phyloP scores from a whole-genome alignment of 2,113 vertebrate genomes.

The Epinephelus lanceolatus region DNA sequence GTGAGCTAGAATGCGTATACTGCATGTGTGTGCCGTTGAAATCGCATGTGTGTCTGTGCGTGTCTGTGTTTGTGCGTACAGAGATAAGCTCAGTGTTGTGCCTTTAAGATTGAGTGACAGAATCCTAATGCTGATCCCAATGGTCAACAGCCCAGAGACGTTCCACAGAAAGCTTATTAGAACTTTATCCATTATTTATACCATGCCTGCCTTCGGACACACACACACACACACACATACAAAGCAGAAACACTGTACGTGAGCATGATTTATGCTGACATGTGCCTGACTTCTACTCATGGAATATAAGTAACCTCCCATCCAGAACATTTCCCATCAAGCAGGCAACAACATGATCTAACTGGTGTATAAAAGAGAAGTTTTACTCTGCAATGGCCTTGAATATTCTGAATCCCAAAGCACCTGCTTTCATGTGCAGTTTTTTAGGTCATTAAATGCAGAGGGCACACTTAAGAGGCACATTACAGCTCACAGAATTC shows the following conservation, averaged over 20 bases:
- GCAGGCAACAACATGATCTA: neutral
- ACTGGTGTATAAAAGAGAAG: neutral
- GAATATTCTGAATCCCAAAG: neutral
- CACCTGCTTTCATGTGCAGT: neutral
- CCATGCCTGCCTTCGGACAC: conserved; percentile 9
- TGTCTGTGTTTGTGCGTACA: neutral
- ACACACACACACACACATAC: conserved; percentile 18
- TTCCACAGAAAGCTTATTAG: conserved; percentile 68
- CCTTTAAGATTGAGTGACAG: conserved; percentile 69
- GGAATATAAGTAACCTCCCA: conserved; percentile 42
- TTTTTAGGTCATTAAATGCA: conserved; percentile 12
- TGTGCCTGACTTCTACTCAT: conserved; percentile 35
- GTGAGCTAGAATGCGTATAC: neutral
- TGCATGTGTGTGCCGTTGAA: neutral
- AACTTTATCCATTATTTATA: conserved; percentile 73
- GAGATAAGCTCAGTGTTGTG: conserved; percentile 62
- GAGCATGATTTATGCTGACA: conserved; percentile 42
- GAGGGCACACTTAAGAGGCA: neutral
- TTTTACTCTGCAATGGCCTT: neutral
- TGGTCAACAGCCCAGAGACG: conserved; percentile 74
- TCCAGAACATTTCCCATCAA: conserved; percentile 44
- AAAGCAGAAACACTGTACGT: conserved; percentile 6
- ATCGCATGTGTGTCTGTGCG: neutral
- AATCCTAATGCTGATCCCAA: conserved; percentile 69
- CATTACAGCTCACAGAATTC: neutral